Evolutionary conservation across 2,888 invertebrate species (phyloP), one percentile per base, ranked within the genome.

Genomic region (Hedychridium roseum): DNA sequence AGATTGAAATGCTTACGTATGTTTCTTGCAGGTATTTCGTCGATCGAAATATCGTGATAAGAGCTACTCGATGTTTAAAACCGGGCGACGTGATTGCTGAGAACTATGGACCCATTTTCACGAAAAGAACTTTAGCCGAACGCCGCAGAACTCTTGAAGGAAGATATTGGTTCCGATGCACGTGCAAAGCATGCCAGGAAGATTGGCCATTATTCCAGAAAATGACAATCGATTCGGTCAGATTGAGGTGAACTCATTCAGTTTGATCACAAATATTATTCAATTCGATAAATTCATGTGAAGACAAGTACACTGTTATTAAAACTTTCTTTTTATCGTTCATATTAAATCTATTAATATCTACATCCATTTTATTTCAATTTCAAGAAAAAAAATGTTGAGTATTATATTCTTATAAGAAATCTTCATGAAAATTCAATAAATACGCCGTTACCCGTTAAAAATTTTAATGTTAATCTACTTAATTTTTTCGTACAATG

Each of bases 91-190:
- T 84, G n/a, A 84, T 92, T 0, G 86, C 88, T 0, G 93, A 93
- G 69, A 92, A 92, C 79, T 94, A 94, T 73, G 93, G 92, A 0
- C 92, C 92, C 0, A 84, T 89, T 63, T 92, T 90, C 71, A 85
- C 84, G 0, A 83, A 86, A 52, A 80, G 80, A 57, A 76, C 74
- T 35, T 64, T 83, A 2, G 75, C 77, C 16, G 84, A 86, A 36
- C 82, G 93, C 2, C 88, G 87, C 70, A 80, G 85, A 35, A 80
- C 85, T 0, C 78, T 92, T 1, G 82, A 84, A 1, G 88, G 87
- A 9, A 84, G 92, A 9, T 92, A 92, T 73, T 89, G 91, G 86
- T 94, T 93, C 73, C 80, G 82, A 39, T 93, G 93, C 68, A 82
- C 82, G 30, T 93, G 93, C 69, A 67, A 76, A 37, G 86, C 91